A percentile compares a stretch with the other conserved stretches of the same genome.
Conservation (phyloP, 2,797 vertebrate genomes). For the Danionella dracula region DNA sequence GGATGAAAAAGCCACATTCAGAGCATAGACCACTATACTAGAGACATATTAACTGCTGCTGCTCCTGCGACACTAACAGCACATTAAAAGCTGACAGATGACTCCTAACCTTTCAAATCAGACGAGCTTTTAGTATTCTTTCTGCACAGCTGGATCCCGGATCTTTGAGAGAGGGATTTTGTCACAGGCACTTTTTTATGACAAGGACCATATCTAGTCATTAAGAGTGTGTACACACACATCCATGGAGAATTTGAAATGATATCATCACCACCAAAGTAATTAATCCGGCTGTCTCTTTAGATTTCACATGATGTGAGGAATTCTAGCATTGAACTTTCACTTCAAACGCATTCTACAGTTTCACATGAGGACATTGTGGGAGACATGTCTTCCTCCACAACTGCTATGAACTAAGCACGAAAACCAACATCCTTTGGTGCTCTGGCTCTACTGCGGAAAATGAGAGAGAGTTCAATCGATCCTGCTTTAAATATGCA, state of each 20-base stretch:
- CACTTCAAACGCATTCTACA: slow-evolving; percentile 17
- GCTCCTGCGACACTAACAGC: slow-evolving; percentile 42
- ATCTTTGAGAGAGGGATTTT: slow-evolving; percentile 45
- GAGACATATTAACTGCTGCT: slow-evolving; percentile 38
- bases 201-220: slow-evolving; percentile 28
- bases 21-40: slow-evolving; percentile 31
- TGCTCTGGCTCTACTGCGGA: slow-evolving; percentile 5
- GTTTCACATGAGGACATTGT: neutral
- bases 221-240: neutral
- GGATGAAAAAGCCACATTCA: neutral
- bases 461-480: slow-evolving; percentile 18
- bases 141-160: slow-evolving; percentile 45
- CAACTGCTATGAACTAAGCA: neutral
- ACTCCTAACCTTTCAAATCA: slow-evolving; percentile 46
- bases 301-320: slow-evolving; percentile 22
- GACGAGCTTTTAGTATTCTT: slow-evolving; percentile 40
- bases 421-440: slow-evolving; percentile 1
- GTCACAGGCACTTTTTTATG: slow-evolving; percentile 24
- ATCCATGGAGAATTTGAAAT: neutral
- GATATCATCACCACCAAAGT: slow-evolving; percentile 18
- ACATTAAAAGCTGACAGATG: slow-evolving; percentile 48
- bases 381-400: neutral
- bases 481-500: slow-evolving; percentile 19
- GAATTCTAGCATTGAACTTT: slow-evolving; percentile 12
- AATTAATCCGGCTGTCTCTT: slow-evolving; percentile 36